These are phyloP conservation scores for Anguilla obscura DNA, from an alignment of 2,797 vertebrate species.

Conservation along the genomic window DNA sequence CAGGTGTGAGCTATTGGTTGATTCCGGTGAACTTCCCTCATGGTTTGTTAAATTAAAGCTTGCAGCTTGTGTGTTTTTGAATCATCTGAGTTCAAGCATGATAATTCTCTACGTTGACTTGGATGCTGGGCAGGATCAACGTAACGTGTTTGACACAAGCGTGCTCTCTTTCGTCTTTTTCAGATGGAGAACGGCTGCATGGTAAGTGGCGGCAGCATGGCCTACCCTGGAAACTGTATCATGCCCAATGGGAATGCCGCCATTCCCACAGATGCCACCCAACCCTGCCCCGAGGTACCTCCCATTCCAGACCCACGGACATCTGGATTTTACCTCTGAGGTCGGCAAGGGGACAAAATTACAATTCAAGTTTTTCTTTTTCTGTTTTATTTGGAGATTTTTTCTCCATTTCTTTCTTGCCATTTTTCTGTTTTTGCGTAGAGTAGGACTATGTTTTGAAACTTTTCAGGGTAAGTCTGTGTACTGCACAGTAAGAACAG, in stretches of 20 bases:
- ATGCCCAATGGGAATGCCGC: conserved; percentile 56
- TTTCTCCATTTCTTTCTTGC: not conserved
- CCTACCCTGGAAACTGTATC: conserved; percentile 55
- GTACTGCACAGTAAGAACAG: conserved; percentile 5
- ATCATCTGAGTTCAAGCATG: not conserved
- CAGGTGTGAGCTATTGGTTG: not conserved
- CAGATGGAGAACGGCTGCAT: conserved; percentile 69
- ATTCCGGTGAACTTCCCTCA: not conserved
- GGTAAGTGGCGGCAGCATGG: conserved; percentile 35
- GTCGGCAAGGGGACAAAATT: conserved; percentile 38
- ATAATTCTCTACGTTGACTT: not conserved
- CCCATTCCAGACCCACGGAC: conserved; percentile 57
- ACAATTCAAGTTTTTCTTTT: conserved; percentile 42
- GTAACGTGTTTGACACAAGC: not conserved
- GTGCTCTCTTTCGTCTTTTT: conserved; percentile 17
- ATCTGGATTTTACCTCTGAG: conserved; percentile 70
- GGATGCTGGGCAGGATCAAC: not conserved
- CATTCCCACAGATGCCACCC: conserved; percentile 55
- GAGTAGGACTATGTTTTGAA: not conserved
- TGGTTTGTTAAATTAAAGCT: conserved; percentile 9
- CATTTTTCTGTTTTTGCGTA: not conserved
- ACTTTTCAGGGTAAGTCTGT: not conserved
- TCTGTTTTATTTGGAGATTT: conserved; percentile 37
- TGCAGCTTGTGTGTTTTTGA: not conserved
- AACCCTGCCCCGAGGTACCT: conserved; percentile 54